A percentile compares a stretch with the other conserved stretches of the same genome.
These are phyloP conservation scores for Porites divaricata DNA, from an alignment of 92 coral and sea anemone genomes.

Conservation along the genomic window DNA sequence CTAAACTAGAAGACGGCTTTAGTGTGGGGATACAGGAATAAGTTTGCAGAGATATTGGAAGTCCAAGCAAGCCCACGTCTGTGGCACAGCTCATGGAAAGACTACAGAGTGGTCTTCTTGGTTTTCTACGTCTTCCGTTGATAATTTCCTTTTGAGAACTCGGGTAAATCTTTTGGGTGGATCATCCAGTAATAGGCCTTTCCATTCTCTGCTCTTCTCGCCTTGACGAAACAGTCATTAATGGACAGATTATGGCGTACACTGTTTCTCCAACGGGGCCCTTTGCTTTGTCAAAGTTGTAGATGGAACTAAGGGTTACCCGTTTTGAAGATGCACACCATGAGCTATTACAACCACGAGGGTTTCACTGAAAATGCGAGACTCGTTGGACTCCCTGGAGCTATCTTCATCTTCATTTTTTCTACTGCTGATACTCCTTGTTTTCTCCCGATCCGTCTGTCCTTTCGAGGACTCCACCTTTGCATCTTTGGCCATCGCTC, in stretches of 20 bases:
- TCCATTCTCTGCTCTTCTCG: slow-evolving; percentile 99
- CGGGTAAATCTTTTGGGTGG: slow-evolving; percentile 99
- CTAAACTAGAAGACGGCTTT: slow-evolving; percentile 42
- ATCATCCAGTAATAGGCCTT: slow-evolving; percentile 99
- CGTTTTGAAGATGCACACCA: no score
- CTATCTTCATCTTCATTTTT: slow-evolving; percentile 55
- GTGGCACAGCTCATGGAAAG: slow-evolving; percentile 68
- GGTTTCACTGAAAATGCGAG: slow-evolving; percentile 81
- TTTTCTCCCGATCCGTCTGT: background rate
- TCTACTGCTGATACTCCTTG: slow-evolving; percentile 2
- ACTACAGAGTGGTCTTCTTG: slow-evolving; percentile 90
- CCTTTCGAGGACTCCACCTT: slow-evolving; percentile 31
- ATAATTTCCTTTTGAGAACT: slow-evolving; percentile 94
- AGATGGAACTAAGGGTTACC: slow-evolving; percentile 95
- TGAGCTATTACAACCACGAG: slow-evolving; percentile 99
- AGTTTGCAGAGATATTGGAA: slow-evolving; percentile 44
- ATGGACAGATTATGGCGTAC: slow-evolving; percentile 97
- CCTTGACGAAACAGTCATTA: slow-evolving; percentile 98
- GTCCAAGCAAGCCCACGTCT: slow-evolving; percentile 51
- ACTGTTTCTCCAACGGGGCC: slow-evolving; percentile 99
- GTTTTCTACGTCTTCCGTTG: slow-evolving; percentile 87
- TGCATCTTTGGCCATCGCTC: slow-evolving; percentile 10
- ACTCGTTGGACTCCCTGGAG: slow-evolving; percentile 65
- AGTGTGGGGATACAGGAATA: slow-evolving; percentile 50
- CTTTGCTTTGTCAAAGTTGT: slow-evolving; percentile 94